Evolutionary conservation across 1,140 invertebrate genomes (phyloP).

Genomic region (Metaphire vulgaris): DNA sequence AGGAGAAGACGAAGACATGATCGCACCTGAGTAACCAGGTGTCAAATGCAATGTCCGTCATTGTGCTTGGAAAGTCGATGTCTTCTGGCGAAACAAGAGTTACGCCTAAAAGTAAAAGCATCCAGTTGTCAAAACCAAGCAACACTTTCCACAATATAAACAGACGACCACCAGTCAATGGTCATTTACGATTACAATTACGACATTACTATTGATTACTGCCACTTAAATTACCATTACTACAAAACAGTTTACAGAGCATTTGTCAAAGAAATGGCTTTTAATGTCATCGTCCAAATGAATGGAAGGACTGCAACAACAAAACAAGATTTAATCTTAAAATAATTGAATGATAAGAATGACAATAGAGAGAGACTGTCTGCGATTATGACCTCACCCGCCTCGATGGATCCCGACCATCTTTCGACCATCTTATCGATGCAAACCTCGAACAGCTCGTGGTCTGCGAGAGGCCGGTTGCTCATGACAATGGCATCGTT

Average conservation of each 20-base stretch:
- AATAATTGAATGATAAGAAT: not conserved
- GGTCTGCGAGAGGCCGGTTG: slow-evolving; percentile 74
- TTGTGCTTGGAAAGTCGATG: slow-evolving; percentile 75
- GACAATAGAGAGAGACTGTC: not conserved
- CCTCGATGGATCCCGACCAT: slow-evolving; percentile 83
- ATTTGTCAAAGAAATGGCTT: too few species aligned
- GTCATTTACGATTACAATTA: too few species aligned
- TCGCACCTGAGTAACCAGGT: slow-evolving; percentile 83
- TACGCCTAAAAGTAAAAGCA: slow-evolving; percentile 57
- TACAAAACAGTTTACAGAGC: too few species aligned
- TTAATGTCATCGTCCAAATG: too few species aligned
- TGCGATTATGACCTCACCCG: slow-evolving; percentile 54
- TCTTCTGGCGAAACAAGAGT: slow-evolving; percentile 81
- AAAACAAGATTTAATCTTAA: not conserved
- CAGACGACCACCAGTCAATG: too few species aligned
- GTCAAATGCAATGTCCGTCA: slow-evolving; percentile 83
- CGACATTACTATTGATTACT: too few species aligned
- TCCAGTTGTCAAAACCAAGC: too few species aligned
- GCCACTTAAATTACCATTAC: too few species aligned
- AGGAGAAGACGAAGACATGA: too few species aligned
- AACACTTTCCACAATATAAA: too few species aligned
- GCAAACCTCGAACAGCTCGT: slow-evolving; percentile 84
- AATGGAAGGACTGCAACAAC: too few species aligned
- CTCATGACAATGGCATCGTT: slow-evolving; percentile 89
- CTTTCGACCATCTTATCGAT: slow-evolving; percentile 86